Conservation (phyloP, 2,113 vertebrate species). For the Zapornia atra region DNA sequence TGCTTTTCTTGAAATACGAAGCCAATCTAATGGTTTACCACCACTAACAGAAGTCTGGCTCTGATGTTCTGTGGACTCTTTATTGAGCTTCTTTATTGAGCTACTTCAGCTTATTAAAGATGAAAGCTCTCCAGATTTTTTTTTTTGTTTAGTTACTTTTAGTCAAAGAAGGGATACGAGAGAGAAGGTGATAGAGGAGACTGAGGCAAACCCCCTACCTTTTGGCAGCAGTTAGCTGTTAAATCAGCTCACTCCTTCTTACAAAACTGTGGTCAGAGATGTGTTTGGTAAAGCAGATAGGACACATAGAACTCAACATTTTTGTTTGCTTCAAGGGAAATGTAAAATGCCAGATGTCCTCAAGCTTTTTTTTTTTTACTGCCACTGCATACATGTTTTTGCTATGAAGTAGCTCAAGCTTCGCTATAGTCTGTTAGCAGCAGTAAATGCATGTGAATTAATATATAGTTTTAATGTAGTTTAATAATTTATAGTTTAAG, state of each 20-base stretch:
- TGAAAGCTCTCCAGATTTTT: background rate
- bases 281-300: background rate
- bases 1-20: background rate
- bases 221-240: background rate
- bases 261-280: background rate
- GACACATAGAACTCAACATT: background rate
- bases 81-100: background rate
- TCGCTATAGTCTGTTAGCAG: background rate
- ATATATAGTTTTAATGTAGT: background rate
- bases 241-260: background rate
- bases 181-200: background rate
- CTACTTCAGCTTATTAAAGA: background rate
- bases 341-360: background rate
- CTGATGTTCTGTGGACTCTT: background rate
- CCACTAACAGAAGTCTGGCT: background rate
- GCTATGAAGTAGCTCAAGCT: background rate
- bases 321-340: background rate
- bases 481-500: background rate
- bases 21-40: background rate
- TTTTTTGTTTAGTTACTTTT: background rate
- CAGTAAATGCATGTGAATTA: background rate
- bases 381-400: background rate
- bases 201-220: background rate
- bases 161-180: background rate
- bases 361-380: background rate